Evolutionary conservation across 2,888 invertebrate genomes (phyloP), one percentile per base, ranked within the genome.

Genomic region (Cryptocephalus moraei): DNA sequence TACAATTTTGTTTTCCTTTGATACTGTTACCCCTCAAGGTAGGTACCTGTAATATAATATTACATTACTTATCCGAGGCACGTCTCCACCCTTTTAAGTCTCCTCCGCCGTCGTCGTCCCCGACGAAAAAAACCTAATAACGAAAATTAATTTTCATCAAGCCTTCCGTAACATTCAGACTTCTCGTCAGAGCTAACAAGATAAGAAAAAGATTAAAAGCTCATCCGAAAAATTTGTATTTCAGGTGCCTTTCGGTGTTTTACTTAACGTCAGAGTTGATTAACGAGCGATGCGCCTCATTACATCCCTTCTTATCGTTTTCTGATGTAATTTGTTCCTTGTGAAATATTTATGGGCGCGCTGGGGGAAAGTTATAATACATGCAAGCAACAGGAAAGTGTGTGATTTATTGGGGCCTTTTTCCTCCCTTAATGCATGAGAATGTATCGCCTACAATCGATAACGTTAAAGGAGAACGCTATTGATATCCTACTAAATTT

Each of bases 321-420:
- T 36, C 36, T 36, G n/a, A 36, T 12, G 12, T n/a, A 36, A 36
- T 36, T 36, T 36, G 36, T 12, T 36, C 36, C 36, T 12, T 36
- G 11, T 36, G 36, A 12, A 36, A 36, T 36, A 36, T 36, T 36
- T 36, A 36, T 36, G 36, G 12, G 12, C 36, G n/a, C 4, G 36
- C n/a, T 11, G 36, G 12, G 36, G 36, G 12, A 36, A 36, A 36
- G 41, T 48, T 48, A 45, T 48, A 43, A 42, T 45, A 45, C 43
- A 46, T 50, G 45, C 50, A 40, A 44, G 50, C 50, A 45, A 50
- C 43, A 48, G 43, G 48, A 48, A 50, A 46, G 45, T 50, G 46
- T 48, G 43, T 22, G 22, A 22, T 22, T 22, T 22, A 22, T 22
- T 22, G 22, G 22, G 22, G 22, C 22, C 22, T 6, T 22, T 22